These are phyloP conservation scores for Cephus cinctus DNA, from an alignment of 1,140 invertebrate genomes.

Conservation along the genomic window DNA sequence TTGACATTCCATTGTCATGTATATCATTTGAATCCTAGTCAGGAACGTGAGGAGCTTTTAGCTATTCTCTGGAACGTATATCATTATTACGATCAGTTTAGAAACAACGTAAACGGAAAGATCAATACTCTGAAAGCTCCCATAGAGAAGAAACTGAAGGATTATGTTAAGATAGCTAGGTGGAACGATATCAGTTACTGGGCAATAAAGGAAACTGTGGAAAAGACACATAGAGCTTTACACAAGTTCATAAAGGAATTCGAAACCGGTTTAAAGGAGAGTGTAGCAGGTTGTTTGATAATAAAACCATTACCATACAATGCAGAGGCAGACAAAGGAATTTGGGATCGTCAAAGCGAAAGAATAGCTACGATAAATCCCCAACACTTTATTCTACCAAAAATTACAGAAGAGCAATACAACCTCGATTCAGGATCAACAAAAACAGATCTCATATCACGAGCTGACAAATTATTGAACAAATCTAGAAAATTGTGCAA, in stretches of 20 bases:
- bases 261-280: conserved; percentile 55
- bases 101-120: conserved; percentile 60
- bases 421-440: background rate
- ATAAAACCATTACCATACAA: conserved; percentile 29
- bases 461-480: conserved; percentile 47
- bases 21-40: conserved; percentile 53
- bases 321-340: conserved; percentile 15
- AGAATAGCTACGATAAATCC: conserved; percentile 21
- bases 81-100: conserved; percentile 83
- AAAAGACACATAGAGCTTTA: conserved; percentile 84
- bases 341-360: conserved; percentile 25
- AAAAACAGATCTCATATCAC: conserved; percentile 24
- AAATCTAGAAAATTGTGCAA: conserved; percentile 67
- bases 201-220: conserved; percentile 84
- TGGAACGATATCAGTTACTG: conserved; percentile 96
- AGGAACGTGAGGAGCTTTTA: conserved; percentile 59
- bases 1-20: conserved; percentile 76
- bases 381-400: conserved; percentile 28
- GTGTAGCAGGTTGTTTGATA: conserved; percentile 37
- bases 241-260: conserved; percentile 86
- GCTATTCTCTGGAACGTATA: conserved; percentile 83
- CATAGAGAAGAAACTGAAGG: conserved; percentile 88
- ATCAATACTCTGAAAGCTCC: conserved; percentile 70
- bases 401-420: background rate
- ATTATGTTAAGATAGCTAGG: conserved; percentile 93